Base-by-base conservation (phyloP, 2,888 invertebrate genomes). In the Pseudococcus viburni region DNA sequence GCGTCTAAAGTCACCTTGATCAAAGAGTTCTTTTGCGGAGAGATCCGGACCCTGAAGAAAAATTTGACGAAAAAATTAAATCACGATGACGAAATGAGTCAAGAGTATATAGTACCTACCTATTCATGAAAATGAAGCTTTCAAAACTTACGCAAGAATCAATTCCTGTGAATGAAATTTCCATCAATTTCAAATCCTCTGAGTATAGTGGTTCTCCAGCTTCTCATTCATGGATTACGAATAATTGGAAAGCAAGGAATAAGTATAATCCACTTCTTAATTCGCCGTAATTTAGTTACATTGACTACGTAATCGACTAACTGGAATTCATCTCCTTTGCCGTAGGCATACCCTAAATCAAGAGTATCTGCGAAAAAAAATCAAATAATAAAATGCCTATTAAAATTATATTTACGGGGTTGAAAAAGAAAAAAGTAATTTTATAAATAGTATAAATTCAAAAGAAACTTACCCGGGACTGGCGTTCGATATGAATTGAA, bases 191-290 rank as follows among this genome's bases (percentile, higher is more conserved):
- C 80, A 73, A 26, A 87, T 55, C 39, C 80, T 77, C 9, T 80
- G 87, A 33, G n/a, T n/a, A 87, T 77, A 80, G 80, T 80, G n/a
- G 12, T 22, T 19, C 33, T 87, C 87, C 87, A 87, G 80, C 55
- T 87, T 87, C 42, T 87, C 87, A 55, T 87, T 87, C 87, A 87
- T 87, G 55, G 80, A 87, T 17, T 87, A 80, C 17, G 87, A 87
- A 12, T 80, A 87, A 77, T 87, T 80, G n/a, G 87, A 87, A 15
- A 87, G 55, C 87, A 87, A 80, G 11, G 87, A 87, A 80, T n/a
- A n/a, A n/a, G n/a, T 80, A 87, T 68, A 87, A 80, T 11, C 87
- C 87, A 39, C 80, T 80, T 33, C 87, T 73, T n/a, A 87, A 39
- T 87, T 87, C 87, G n/a, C 87, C 87, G 55, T 80, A 87, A 51